Evolutionary conservation across 2,113 vertebrate species (phyloP).

Genomic region (Tamias sibiricus): DNA sequence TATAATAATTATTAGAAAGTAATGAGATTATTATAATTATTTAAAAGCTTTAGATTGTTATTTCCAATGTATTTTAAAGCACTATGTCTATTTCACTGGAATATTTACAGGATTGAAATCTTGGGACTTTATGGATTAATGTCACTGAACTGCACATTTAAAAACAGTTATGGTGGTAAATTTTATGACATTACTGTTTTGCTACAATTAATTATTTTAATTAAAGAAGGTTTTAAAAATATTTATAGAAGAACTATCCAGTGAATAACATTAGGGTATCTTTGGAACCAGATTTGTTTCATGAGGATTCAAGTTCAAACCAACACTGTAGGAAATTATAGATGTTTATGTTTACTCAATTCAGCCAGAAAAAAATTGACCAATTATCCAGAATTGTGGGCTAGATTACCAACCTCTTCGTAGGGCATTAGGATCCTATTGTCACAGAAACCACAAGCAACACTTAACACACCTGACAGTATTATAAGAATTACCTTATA

Average conservation of each 20-base stretch:
- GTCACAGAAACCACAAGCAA: background rate
- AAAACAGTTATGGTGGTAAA: background rate
- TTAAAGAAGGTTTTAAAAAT: background rate
- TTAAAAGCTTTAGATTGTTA: background rate
- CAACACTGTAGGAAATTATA: background rate
- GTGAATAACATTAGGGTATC: background rate
- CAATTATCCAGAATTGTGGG: background rate
- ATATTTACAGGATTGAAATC: background rate
- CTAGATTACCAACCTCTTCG: background rate
- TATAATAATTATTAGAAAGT: too few relatives aligned
- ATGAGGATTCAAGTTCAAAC: background rate
- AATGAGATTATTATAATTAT: background rate
- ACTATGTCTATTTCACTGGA: background rate
- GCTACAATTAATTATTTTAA: background rate
- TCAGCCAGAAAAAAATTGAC: background rate
- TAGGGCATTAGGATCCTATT: background rate
- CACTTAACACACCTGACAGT: background rate
- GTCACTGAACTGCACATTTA: background rate
- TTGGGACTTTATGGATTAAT: background rate
- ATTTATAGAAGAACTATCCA: background rate
- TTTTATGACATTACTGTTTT: background rate
- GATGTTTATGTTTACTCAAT: background rate
- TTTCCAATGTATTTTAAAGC: background rate
- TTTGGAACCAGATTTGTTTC: conserved; percentile 16
- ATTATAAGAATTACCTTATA: background rate